Base-by-base conservation (phyloP, 35 echinoderm and acorn worm genomes). In the Patiria miniata region DNA sequence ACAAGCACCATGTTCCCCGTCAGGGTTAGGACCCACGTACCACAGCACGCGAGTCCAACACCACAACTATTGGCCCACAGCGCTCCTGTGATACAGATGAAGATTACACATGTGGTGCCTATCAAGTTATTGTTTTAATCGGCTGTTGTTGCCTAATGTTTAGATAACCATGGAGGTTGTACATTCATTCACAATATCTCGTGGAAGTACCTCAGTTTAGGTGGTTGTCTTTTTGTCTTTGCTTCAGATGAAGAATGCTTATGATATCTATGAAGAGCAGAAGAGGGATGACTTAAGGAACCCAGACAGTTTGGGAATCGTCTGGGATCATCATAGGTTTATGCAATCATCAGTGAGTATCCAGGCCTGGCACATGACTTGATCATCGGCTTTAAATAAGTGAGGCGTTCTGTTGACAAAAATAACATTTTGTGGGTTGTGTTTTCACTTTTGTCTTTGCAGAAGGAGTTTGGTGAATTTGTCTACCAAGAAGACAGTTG, bases 241-340 rank as follows among this genome's bases (percentile, higher is more conserved):
- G 77, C 69, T 77, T 39, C 86, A 99, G 96, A 91, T 99, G 93
- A 99, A 92, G 36, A 83, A 88, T 92, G 96, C 96, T 19, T 99
- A 99, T 92, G 92, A 94, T 78, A 95, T 99, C 53, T 92, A 94
- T 81, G 96, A 99, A 83, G 52, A 92, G 47, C 84, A 86, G 69
- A 52, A 85, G 51, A 61, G 86, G 34, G 88, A 92, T 87, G 86
- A 99, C 81, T 77, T 98, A 36, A 81, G 90, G 51, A 83, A 92
- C 54, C 96, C 96, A 42, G 92, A 99, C 65, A 90, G 89, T 81
- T 78, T 99, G n/a, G 92, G 92, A 50, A 88, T 89, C 29, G 92
- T 99, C 1, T 99, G 92, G 92, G 95, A 98, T 86, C 91, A 97
- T 58, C 95, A 97, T 57, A 83, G 84, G 40, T 91, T 83, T 23